A percentile compares a stretch with the other conserved stretches of the same genome.
Conservation (phyloP, 1,140 invertebrate genomes). For the Aplysia californica region DNA sequence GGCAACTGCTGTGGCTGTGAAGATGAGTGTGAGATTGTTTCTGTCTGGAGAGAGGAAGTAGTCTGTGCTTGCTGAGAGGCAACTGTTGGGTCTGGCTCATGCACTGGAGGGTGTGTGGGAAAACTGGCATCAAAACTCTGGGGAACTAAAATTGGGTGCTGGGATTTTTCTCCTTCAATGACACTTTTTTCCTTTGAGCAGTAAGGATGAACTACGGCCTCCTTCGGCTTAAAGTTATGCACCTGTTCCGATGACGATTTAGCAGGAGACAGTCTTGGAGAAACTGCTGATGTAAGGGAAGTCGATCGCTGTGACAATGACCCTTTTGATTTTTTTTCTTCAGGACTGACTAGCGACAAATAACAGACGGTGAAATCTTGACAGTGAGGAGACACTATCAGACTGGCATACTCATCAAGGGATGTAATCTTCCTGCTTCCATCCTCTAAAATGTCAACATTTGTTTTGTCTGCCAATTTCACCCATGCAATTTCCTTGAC, state of each 20-base stretch:
- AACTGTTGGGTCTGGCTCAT: too few relatives aligned
- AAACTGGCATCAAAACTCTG: too few relatives aligned
- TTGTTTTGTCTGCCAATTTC: constrained; percentile 21
- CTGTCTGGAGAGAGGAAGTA: too few relatives aligned
- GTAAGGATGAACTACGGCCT: neutral
- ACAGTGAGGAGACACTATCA: constrained; percentile 49
- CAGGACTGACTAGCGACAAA: constrained; percentile 46
- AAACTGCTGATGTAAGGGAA: neutral
- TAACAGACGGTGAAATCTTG: constrained; percentile 56
- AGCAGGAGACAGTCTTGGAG: too few relatives aligned
- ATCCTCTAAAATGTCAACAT: constrained; percentile 44
- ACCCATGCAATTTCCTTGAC: constrained; percentile 46
- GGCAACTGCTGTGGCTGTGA: too few relatives aligned
- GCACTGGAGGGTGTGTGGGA: neutral
- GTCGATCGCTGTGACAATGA: neutral
- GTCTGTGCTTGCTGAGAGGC: too few relatives aligned
- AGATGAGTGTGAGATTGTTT: too few relatives aligned
- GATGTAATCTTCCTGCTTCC: constrained; percentile 47
- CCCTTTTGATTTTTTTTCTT: constrained; percentile 24
- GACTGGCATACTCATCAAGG: constrained; percentile 47
- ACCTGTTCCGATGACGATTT: too few relatives aligned
- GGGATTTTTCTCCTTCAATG: neutral
- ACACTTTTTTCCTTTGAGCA: neutral
- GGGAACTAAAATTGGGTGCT: too few relatives aligned
- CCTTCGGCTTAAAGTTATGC: neutral